Evolutionary conservation across 2,888 invertebrate genomes (phyloP).

Genomic region (Helobdella robusta): DNA sequence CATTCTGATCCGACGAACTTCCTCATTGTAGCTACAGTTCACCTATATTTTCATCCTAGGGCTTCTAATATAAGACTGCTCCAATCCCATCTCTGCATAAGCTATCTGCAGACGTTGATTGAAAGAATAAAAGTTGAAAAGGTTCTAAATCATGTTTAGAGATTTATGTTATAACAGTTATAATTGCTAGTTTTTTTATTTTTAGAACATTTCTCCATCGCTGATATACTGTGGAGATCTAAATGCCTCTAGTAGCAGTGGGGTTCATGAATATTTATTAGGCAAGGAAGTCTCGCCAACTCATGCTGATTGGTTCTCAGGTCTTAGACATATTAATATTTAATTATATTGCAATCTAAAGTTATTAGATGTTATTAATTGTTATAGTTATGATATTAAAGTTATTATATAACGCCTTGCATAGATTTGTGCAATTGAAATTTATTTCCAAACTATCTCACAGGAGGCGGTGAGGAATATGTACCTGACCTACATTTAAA

Average conservation of each 20-base stretch:
- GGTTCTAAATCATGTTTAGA: slow-evolving; percentile 13
- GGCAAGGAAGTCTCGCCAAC: slow-evolving; percentile 59
- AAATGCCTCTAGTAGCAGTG: slow-evolving; percentile 74
- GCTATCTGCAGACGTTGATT: slow-evolving; percentile 60
- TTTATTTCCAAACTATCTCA: no score
- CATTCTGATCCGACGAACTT: slow-evolving; percentile 35
- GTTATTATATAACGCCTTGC: no score
- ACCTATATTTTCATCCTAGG: slow-evolving; percentile 83
- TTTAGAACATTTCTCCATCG: slow-evolving; percentile 52
- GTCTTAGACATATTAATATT: no score
- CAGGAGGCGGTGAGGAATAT: slow-evolving; percentile 56
- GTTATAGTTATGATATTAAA: no score
- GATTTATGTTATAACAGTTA: background rate
- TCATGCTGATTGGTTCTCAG: slow-evolving; percentile 61
- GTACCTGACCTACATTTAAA: slow-evolving; percentile 55
- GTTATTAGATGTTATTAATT: no score
- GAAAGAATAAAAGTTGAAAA: slow-evolving; percentile 9
- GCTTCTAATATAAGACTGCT: slow-evolving; percentile 78
- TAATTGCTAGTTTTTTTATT: background rate
- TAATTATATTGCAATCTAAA: no score
- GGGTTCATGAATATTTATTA: slow-evolving; percentile 69
- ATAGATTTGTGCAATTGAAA: no score
- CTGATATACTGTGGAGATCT: slow-evolving; percentile 82
- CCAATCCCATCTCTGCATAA: slow-evolving; percentile 67
- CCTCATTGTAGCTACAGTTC: slow-evolving; percentile 65